These are phyloP conservation scores for Strigamia crassipes DNA, from an alignment of 2,888 invertebrate genomes.

Conservation along the genomic window DNA sequence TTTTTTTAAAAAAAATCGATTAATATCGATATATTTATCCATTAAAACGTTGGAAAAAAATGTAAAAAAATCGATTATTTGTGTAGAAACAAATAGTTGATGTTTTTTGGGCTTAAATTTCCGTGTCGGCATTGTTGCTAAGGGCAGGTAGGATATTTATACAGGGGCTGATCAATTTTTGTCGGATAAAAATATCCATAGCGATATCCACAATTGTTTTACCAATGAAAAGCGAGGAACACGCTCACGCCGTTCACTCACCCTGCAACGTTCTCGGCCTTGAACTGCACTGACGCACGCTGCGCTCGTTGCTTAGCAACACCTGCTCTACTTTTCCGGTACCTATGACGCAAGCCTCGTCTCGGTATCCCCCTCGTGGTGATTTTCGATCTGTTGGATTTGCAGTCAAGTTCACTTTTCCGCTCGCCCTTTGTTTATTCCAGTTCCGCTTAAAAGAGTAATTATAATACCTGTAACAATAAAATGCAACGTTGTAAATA, in stretches of 20 bases:
- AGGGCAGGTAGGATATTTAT: neutral
- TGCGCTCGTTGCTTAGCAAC: conserved; percentile 6
- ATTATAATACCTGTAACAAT: neutral
- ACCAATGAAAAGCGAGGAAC: neutral
- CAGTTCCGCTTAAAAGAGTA: conserved; percentile 6
- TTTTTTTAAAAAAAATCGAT: neutral
- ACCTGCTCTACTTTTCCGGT: conserved; percentile 21
- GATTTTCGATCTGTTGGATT: conserved; percentile 12
- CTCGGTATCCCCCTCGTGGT: conserved; percentile 17
- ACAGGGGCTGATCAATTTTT: neutral
- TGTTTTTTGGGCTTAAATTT: neutral
- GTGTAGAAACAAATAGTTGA: neutral
- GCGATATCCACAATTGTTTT: conserved; percentile 15
- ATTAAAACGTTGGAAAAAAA: neutral
- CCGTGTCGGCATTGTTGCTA: neutral
- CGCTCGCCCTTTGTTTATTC: neutral
- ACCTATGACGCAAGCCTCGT: neutral
- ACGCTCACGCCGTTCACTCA: conserved; percentile 21
- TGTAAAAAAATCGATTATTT: neutral
- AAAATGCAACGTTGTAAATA: conserved; percentile 3
- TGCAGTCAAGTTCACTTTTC: neutral
- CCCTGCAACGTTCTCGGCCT: conserved; percentile 16
- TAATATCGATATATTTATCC: neutral
- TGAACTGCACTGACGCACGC: conserved; percentile 16
- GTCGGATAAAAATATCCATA: conserved; percentile 14